Percentiles rank a stretch among this genome's conserved stretches.
Conservation (phyloP, 2,888 invertebrate species). For the Tinea trinotella region DNA sequence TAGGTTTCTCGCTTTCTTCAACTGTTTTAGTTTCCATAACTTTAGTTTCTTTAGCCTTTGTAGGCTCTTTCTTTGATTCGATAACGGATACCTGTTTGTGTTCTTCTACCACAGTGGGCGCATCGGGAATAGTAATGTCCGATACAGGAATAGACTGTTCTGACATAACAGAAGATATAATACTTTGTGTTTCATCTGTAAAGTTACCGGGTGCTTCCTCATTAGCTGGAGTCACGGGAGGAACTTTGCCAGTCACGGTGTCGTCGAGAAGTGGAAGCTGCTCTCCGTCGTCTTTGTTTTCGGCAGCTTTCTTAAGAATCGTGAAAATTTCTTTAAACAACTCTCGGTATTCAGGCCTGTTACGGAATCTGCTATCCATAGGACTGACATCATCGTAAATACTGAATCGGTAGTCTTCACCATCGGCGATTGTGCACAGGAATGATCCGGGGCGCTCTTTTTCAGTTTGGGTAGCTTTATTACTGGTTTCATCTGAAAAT, state of each 20-base stretch:
- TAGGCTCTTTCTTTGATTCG: constrained; percentile 35
- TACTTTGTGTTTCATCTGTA: constrained; percentile 82
- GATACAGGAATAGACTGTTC: constrained; percentile 79
- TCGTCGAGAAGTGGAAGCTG: constrained; percentile 81
- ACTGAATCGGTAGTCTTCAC: constrained; percentile 88
- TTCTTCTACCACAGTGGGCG: constrained; percentile 57
- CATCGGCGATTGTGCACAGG: constrained; percentile 87
- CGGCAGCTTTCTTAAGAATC: constrained; percentile 86
- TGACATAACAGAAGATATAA: constrained; percentile 82
- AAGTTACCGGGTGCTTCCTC: constrained; percentile 76
- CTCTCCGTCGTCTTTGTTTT: constrained; percentile 86
- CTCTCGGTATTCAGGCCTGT: constrained; percentile 85
- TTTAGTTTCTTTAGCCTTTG: constrained; percentile 20
- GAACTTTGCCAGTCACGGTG: constrained; percentile 71
- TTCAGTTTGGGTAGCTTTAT: constrained; percentile 88
- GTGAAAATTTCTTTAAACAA: constrained; percentile 88
- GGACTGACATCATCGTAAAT: constrained; percentile 87
- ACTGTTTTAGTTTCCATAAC: constrained; percentile 12
- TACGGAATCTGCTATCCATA: constrained; percentile 85
- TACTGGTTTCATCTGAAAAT: constrained; percentile 87
- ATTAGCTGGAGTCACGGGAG: constrained; percentile 78
- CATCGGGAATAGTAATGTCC: constrained; percentile 74
- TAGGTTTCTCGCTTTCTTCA: constrained; percentile 40
- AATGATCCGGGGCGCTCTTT: constrained; percentile 83
- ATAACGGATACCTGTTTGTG: constrained; percentile 42